Percentiles rank a stretch among this genome's conserved stretches.
These are phyloP conservation scores for Chironomus tepperi DNA, from an alignment of 1,140 invertebrate genomes.

Conservation along the genomic window DNA sequence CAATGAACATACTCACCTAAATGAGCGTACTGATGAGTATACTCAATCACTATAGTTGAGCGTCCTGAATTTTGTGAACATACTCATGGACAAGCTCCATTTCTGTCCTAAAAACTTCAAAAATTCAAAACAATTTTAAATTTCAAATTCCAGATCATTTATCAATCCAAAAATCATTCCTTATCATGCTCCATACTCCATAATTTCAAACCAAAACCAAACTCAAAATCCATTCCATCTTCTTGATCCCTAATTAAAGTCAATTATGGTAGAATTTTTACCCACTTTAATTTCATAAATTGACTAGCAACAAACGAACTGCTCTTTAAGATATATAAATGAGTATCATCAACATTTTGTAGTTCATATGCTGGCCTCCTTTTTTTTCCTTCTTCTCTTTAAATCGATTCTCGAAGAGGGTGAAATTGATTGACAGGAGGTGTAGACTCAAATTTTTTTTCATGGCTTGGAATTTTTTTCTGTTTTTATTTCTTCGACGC, in stretches of 20 bases:
- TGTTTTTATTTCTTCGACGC: not conserved
- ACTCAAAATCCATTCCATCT: not conserved
- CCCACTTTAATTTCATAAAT: too few relatives aligned
- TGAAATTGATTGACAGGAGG: constrained; percentile 12
- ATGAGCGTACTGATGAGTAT: too few relatives aligned
- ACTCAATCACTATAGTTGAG: too few relatives aligned
- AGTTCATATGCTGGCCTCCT: not conserved
- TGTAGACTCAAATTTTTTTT: not conserved
- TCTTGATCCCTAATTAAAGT: not conserved
- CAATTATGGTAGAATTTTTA: not conserved
- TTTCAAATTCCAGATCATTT: too few relatives aligned
- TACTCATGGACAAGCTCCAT: too few relatives aligned
- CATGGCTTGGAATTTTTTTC: not conserved
- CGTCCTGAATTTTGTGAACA: too few relatives aligned
- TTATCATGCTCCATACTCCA: too few relatives aligned
- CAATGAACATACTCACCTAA: too few relatives aligned
- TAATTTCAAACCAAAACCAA: too few relatives aligned
- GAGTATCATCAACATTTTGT: not conserved
- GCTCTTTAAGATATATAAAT: not conserved
- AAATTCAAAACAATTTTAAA: too few relatives aligned
- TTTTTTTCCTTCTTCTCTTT: not conserved
- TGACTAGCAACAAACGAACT: not conserved
- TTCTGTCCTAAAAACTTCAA: too few relatives aligned
- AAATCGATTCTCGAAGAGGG: constrained; percentile 6
- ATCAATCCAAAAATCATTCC: too few relatives aligned